phyloP scores from a whole-genome alignment of 2,797 vertebrate genomes.

The Manis crassicaudata region DNA sequence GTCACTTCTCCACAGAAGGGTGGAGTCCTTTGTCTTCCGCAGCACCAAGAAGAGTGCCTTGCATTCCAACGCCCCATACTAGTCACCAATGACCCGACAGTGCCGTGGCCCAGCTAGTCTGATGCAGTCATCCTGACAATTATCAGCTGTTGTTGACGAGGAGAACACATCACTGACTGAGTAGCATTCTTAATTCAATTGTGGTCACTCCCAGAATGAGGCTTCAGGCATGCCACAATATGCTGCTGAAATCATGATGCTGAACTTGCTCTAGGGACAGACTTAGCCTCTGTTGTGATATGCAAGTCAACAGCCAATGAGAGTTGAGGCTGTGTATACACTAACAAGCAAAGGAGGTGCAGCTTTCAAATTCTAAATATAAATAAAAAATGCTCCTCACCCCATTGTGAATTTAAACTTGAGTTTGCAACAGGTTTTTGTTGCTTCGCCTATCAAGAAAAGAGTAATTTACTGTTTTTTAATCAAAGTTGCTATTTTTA shows the following conservation, averaged over 20 bases:
- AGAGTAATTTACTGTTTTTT: conserved; percentile 15
- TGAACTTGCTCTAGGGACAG: not conserved
- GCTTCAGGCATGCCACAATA: not conserved
- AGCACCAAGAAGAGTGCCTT: conserved; percentile 32
- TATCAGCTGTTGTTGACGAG: conserved; percentile 50
- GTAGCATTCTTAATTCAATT: conserved; percentile 23
- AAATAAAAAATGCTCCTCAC: not conserved
- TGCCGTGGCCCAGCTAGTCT: not conserved
- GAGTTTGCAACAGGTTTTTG: not conserved
- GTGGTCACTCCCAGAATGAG: not conserved
- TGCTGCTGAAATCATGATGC: not conserved
- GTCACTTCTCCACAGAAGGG: not conserved
- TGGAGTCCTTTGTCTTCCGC: not conserved
- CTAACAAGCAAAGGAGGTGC: not conserved
- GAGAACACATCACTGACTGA: not conserved
- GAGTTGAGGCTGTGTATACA: conserved; percentile 40
- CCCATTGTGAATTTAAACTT: conserved; percentile 41
- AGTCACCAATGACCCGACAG: conserved; percentile 50
- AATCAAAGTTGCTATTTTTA: conserved; percentile 24
- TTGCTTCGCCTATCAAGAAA: not conserved
- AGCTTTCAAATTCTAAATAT: conserved; percentile 50
- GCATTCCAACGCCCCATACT: not conserved
- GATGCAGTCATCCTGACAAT: not conserved
- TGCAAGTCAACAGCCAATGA: conserved; percentile 35
- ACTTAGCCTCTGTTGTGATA: conserved; percentile 30